A percentile compares a stretch with the other conserved stretches of the same genome.
Evolutionary conservation across 2,797 vertebrate species (phyloP).

Genomic region (Xenentodon cancila): DNA sequence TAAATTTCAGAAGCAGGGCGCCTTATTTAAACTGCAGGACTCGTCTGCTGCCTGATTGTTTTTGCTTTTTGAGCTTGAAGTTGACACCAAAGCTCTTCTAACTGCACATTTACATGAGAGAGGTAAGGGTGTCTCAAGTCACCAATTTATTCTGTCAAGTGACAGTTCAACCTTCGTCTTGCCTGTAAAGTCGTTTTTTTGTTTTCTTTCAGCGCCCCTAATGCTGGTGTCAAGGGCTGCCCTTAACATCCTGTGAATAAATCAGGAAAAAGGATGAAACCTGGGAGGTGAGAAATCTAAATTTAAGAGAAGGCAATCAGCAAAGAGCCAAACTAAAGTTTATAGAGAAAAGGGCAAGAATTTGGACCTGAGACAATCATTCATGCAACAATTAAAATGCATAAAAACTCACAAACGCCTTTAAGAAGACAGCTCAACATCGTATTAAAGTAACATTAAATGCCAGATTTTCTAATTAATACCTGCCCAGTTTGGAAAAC

Average conservation of each 20-base stretch:
- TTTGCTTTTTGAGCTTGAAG: constrained; percentile 9
- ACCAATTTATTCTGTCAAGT: constrained; percentile 13
- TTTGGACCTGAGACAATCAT: constrained; percentile 8
- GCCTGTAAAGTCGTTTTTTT: neutral
- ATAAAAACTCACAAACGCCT: too few species aligned
- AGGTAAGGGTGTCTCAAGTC: neutral
- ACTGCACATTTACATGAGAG: constrained; percentile 31
- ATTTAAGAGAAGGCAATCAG: constrained; percentile 18
- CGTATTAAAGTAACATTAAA: too few species aligned
- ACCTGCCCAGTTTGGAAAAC: too few species aligned
- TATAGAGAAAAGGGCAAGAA: neutral
- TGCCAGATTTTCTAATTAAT: too few species aligned
- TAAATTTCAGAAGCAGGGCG: constrained; percentile 1
- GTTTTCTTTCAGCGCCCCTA: neutral
- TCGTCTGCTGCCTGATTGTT: constrained; percentile 10
- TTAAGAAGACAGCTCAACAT: too few species aligned
- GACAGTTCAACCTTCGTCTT: constrained; percentile 12
- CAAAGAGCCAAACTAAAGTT: constrained; percentile 5
- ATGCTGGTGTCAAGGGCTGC: constrained; percentile 5
- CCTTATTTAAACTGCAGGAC: constrained; percentile 14
- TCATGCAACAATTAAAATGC: neutral
- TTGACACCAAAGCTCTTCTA: constrained; percentile 10
- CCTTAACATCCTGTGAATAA: constrained; percentile 5
- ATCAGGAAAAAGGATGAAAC: constrained; percentile 26
- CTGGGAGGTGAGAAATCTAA: constrained; percentile 12